Percentiles rank a stretch among this genome's conserved stretches.
Conservation (phyloP, 2,113 vertebrate species). For the Hemichromis elongatus region DNA sequence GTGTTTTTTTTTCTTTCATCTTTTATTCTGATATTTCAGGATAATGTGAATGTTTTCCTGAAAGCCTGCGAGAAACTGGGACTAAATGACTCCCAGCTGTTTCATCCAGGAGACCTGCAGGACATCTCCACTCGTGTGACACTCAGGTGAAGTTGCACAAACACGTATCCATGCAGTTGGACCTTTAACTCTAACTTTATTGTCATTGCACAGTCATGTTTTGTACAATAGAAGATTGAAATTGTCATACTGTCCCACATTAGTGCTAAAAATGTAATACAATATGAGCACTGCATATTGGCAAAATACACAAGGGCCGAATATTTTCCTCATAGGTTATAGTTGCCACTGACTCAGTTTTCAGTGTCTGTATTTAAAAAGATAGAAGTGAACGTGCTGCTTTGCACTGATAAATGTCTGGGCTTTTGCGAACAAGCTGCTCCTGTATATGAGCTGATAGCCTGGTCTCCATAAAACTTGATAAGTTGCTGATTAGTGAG, state of each 20-base stretch:
- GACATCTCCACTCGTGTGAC: constrained; percentile 93
- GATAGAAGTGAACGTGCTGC: background rate
- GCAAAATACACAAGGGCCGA: background rate
- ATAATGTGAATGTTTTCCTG: constrained; percentile 95
- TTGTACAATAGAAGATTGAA: background rate
- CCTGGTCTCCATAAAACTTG: background rate
- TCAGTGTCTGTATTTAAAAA: background rate
- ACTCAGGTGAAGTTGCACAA: constrained; percentile 76
- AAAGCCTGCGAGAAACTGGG: constrained; percentile 92
- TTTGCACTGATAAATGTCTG: constrained; percentile 44
- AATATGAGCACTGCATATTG: background rate
- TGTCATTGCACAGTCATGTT: background rate
- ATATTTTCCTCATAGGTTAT: background rate
- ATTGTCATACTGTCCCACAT: background rate
- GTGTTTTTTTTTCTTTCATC: background rate
- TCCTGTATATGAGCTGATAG: background rate
- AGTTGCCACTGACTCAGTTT: background rate
- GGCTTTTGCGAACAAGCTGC: background rate
- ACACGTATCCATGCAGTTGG: background rate
- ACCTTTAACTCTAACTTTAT: background rate
- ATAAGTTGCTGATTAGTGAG: constrained; percentile 23
- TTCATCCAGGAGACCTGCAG: constrained; percentile 96
- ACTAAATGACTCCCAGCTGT: constrained; percentile 95
- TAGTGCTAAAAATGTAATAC: background rate
- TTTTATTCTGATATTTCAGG: constrained; percentile 71